Percentiles rank a stretch among this genome's conserved stretches.
phyloP scores from a whole-genome alignment of 2,797 vertebrate genomes.

The Characodon lateralis region DNA sequence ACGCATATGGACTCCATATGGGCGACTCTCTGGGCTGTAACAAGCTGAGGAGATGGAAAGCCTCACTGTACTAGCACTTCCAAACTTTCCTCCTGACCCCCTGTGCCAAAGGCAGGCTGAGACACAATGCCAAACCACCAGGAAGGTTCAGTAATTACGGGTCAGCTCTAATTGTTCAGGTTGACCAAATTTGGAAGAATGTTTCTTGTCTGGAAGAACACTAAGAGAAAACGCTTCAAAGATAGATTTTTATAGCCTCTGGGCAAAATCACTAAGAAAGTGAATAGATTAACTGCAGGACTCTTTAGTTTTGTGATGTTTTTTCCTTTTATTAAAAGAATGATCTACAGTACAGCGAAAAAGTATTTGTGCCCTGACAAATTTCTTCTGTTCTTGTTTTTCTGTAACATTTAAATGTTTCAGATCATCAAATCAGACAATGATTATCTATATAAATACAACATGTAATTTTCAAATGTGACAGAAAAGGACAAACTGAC shows the following conservation, averaged over 20 bases:
- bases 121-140: conserved; percentile 40
- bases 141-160: conserved; percentile 31
- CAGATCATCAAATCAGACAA: not conserved
- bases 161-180: conserved; percentile 66
- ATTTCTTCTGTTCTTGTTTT: not conserved
- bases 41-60: conserved; percentile 54
- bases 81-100: conserved; percentile 1
- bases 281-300: conserved; percentile 13
- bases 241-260: conserved; percentile 37
- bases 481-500: not conserved
- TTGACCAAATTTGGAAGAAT: conserved; percentile 53
- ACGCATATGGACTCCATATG: conserved; percentile 58
- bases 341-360: not conserved
- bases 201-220: conserved; percentile 40
- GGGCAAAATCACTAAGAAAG: conserved; percentile 39
- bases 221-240: conserved; percentile 40
- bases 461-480: not conserved
- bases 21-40: conserved; percentile 20
- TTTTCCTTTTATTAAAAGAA: not conserved
- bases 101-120: conserved; percentile 25
- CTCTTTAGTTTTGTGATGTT: conserved; percentile 8
- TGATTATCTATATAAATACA: not conserved
- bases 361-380: not conserved
- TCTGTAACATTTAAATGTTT: not conserved
- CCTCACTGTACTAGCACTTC: conserved; percentile 9